A percentile compares a stretch with the other conserved stretches of the same genome.
phyloP scores from a whole-genome alignment of 92 coral and sea anemone species.

The Epizoanthus scotinus region DNA sequence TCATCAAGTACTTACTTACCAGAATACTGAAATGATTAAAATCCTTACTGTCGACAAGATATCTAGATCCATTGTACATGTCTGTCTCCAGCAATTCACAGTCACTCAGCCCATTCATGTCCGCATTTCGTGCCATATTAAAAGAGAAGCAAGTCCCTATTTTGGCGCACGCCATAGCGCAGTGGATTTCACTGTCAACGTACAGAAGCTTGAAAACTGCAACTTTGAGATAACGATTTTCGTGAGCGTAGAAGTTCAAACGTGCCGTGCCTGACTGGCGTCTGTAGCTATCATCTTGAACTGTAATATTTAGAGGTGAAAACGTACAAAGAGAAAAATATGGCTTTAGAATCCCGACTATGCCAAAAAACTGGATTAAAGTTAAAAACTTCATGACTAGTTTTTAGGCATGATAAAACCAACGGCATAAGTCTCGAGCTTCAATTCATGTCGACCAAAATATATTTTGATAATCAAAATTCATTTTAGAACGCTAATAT shows the following conservation, averaged over 20 bases:
- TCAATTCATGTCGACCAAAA: slow-evolving; percentile 1
- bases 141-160: slow-evolving; percentile 13
- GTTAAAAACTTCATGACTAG: neutral
- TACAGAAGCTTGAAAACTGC: neutral
- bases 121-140: slow-evolving; percentile 3
- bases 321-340: neutral
- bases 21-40: slow-evolving; percentile 31
- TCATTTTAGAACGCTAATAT: slow-evolving; percentile 2
- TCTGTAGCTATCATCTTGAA: slow-evolving; percentile 9
- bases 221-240: slow-evolving; percentile 15
- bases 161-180: slow-evolving; percentile 1
- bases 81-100: slow-evolving; percentile 33
- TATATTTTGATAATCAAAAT: slow-evolving; percentile 8
- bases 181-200: slow-evolving; percentile 15
- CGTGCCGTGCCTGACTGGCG: slow-evolving; percentile 1
- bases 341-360: neutral
- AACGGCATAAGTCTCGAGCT: neutral
- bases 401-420: neutral
- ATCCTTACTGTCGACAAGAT: slow-evolving; percentile 4
- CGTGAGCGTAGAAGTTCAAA: neutral
- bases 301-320: slow-evolving; percentile 2
- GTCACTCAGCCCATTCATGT: neutral
- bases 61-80: slow-evolving; percentile 23
- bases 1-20: slow-evolving; percentile 16
- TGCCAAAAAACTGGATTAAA: neutral